Percentiles rank a stretch among this genome's conserved stretches.
Evolutionary conservation across 2,888 invertebrate species (phyloP).

Genomic region (Hanleya hanleyi): DNA sequence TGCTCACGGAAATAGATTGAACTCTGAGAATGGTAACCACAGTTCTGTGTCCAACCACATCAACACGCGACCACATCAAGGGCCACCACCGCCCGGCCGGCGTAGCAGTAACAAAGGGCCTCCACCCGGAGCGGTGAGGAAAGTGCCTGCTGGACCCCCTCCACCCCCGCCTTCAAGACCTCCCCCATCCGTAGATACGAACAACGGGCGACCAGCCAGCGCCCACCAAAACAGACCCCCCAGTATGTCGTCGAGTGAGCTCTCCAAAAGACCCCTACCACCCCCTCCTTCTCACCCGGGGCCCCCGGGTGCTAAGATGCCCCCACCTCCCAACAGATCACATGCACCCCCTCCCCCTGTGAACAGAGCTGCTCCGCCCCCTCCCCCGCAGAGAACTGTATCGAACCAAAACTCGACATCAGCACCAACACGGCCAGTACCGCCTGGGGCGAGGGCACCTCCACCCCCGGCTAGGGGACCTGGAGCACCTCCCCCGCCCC

Average conservation of each 20-base stretch:
- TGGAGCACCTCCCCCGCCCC: neutral
- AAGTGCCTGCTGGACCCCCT: neutral
- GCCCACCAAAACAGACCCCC: neutral
- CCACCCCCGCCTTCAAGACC: neutral
- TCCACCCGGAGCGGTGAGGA: neutral
- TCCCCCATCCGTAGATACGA: neutral
- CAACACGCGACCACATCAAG: neutral
- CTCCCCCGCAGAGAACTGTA: neutral
- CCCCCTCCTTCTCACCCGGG: neutral
- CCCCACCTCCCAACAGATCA: neutral
- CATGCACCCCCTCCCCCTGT: neutral
- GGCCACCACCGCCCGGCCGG: neutral
- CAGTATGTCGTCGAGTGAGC: neutral
- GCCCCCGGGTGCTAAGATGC: neutral
- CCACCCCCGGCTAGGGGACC: conserved; percentile 3
- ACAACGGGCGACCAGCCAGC: neutral
- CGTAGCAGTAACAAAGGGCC: neutral
- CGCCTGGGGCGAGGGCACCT: neutral
- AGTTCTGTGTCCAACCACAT: neutral
- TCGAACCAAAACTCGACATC: too few species aligned
- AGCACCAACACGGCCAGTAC: neutral
- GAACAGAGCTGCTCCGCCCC: neutral
- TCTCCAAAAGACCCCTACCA: neutral
- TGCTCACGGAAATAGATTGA: neutral
- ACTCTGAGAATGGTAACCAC: neutral